Evolutionary conservation across 2,113 vertebrate genomes (phyloP).

Genomic region (Platysternon megacephalum): DNA sequence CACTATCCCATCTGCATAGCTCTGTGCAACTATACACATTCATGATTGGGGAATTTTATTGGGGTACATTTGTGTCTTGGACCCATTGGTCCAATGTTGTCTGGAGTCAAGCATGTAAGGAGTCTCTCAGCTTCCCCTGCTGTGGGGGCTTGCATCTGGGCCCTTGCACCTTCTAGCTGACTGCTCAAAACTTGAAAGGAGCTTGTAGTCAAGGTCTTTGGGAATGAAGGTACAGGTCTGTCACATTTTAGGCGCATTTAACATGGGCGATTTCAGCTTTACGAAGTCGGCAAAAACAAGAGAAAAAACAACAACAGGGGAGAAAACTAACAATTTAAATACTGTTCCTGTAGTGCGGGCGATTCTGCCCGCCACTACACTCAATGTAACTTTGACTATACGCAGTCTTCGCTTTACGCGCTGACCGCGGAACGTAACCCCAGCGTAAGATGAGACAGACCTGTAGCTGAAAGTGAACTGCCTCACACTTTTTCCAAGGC

Average conservation of each 20-base stretch:
- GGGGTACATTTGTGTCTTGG: accelerated
- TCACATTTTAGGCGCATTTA: too few species aligned
- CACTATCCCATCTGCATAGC: not conserved
- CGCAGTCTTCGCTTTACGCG: too few species aligned
- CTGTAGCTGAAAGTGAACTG: not conserved
- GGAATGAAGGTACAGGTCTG: too few species aligned
- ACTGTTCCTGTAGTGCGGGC: too few species aligned
- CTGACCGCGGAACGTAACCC: too few species aligned
- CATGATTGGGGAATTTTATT: not conserved
- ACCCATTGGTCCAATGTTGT: not conserved
- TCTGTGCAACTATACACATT: accelerated
- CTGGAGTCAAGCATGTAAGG: not conserved
- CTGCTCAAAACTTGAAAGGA: not conserved
- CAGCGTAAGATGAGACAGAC: too few species aligned
- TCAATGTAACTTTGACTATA: too few species aligned
- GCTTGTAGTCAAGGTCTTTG: not conserved
- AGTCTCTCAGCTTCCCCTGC: not conserved
- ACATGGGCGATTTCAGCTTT: too few species aligned
- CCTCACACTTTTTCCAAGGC: not conserved
- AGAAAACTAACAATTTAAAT: too few species aligned
- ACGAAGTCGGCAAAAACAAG: too few species aligned
- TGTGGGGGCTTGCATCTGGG: not conserved
- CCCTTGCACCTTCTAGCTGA: not conserved
- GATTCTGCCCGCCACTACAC: too few species aligned
- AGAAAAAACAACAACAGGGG: too few species aligned